Percentiles rank a stretch among this genome's conserved stretches.
Conservation (phyloP, 2,888 invertebrate species). For the Oscheius sp. region DNA sequence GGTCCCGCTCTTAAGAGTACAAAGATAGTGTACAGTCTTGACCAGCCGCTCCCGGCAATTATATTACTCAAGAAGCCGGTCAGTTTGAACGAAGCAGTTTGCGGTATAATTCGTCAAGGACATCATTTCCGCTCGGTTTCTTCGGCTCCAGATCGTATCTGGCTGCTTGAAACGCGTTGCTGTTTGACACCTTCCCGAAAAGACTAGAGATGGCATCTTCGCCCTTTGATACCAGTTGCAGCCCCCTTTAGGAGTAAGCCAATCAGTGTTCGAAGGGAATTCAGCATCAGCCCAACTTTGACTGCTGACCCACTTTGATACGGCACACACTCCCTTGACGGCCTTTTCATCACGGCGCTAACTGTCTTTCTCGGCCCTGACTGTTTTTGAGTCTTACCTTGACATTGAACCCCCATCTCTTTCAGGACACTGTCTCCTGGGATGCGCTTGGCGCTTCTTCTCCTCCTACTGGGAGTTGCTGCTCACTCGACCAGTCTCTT, state of each 20-base stretch:
- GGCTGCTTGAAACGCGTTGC: background rate
- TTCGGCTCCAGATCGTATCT: constrained; percentile 20
- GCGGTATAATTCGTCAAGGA: constrained; percentile 13
- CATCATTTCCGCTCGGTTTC: constrained; percentile 7
- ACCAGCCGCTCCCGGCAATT: background rate
- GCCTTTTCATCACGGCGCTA: constrained; percentile 35
- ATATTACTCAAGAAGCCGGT: background rate
- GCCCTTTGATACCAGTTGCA: background rate
- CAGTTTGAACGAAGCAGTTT: constrained; percentile 12
- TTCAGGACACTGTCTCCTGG: constrained; percentile 8
- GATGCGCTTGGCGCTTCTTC: constrained; percentile 32
- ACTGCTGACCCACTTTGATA: constrained; percentile 33
- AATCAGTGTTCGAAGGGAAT: background rate
- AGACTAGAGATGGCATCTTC: background rate
- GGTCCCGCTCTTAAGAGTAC: background rate
- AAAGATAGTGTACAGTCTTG: background rate
- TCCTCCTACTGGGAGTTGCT: background rate
- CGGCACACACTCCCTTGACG: constrained; percentile 18
- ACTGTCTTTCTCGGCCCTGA: constrained; percentile 25
- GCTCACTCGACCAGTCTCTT: constrained; percentile 43
- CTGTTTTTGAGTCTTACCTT: constrained; percentile 33
- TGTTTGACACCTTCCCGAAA: constrained; percentile 7
- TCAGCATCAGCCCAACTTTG: constrained; percentile 25
- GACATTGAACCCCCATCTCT: constrained; percentile 13
- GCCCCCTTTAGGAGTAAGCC: background rate